Evolutionary conservation across 2,113 vertebrate genomes (phyloP), one percentile per base, ranked within the genome.

Genomic region (Percina caprodes): DNA sequence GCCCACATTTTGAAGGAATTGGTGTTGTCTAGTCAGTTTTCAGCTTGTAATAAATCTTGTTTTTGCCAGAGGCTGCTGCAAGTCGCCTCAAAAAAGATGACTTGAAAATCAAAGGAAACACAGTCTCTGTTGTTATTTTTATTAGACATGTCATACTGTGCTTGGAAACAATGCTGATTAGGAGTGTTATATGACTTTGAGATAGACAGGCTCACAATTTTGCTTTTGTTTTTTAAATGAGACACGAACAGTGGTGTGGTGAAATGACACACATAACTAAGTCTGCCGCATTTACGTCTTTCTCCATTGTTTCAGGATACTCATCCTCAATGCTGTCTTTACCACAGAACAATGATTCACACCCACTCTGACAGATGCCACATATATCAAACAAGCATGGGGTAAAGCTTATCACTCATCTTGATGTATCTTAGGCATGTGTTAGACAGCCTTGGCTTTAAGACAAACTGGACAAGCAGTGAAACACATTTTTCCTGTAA

Each of bases 101-200:
- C 46, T 85, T n/a, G 60, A 51, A 74, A 89, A 89, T 89, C 86
- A 90, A 87, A 90, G 75, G 56, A 59, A 73, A 85, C 45, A 30
- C 18, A 19, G 69, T 55, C 12, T 76, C 48, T 80, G 70, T 87
- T 87, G 83, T 89, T 89, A 82, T 85, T 88, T 82, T 69, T 79
- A 73, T 82, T 83, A 69, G 79, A 69, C 69, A 11, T 85, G 85
- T 88, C 76, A 74, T 4, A 65, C 76, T 54, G 66, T 33, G 75
- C 23, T 9, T 62, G 39, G 14, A 85, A 85, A 83, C 76, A 80
- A 78, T 61, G 71, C 24, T 82, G 62, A 60, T 87, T 72, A 80
- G 68, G 39, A 65, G 48, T 49, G 69, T 75, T 86, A 13, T 24
- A 69, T 62, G 77, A 80, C 62, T 81, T 18, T 21, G 51, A 42